Base-by-base conservation (phyloP, 2,888 invertebrate species). In the Chorisops tibialis region DNA sequence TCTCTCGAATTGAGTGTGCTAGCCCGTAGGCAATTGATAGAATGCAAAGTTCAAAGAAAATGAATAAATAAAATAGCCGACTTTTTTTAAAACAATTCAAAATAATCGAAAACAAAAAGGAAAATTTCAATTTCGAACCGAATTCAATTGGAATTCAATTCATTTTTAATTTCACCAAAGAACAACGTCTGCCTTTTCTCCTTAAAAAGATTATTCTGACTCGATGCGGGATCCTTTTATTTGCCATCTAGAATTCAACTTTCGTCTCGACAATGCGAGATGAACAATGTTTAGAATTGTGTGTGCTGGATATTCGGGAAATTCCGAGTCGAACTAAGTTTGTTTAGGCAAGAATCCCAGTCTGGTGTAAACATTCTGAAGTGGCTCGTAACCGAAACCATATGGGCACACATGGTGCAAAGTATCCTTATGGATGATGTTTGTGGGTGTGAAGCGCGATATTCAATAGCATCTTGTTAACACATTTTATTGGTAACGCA, bases 401-500 rank as follows among this genome's bases (percentile, higher is more conserved):
- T 50, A 50, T 50, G 50, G 50, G 30, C 50, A 35, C 50, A 50
- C 14, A 16, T 50, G 50, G 50, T 50, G 50, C 37, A 16, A 50
- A 50, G 37, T 50, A 50, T 50, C 50, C 50, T 50, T 50, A 18
- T n/a, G 50, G 50, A 50, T 50, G 35, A 35, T 37, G 30, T 50
- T 50, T 18, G 30, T 35, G 50, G 50, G 35, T 50, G 18, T 9
- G 37, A 37, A 50, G 50, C 16, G 35, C 50, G 16, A 50, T 21
- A 37, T 16, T 9, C 50, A 18, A 16, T 37, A 37, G 50, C 35
- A 37, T 50, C 50, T 50, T 50, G 50, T 50, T 50, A 50, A 50
- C 50, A 50, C 50, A 50, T 37, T 50, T 50, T 50, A 50, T 50
- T 50, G 50, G 35, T 50, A 35, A 50, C 50, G 50, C 50, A 50